A percentile compares a stretch with the other conserved stretches of the same genome.
Evolutionary conservation across 1,140 invertebrate genomes (phyloP).

Genomic region (Drusus annulatus): DNA sequence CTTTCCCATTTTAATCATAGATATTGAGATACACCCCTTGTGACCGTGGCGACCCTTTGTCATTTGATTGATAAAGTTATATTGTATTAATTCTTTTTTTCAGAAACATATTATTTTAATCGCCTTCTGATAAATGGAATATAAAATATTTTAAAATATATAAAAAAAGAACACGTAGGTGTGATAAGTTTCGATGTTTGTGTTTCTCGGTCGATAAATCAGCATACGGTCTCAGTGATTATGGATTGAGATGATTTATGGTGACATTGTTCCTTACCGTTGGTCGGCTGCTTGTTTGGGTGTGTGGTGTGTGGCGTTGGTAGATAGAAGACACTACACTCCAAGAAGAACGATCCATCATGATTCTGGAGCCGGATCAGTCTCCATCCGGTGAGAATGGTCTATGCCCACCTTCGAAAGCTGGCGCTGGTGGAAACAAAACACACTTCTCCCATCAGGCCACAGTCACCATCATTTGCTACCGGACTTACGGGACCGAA

Average conservation of each 20-base stretch:
- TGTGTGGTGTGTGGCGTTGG: too few relatives aligned
- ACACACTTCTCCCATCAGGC: conserved; percentile 52
- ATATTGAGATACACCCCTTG: not conserved
- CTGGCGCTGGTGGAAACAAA: conserved; percentile 41
- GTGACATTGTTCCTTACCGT: not conserved
- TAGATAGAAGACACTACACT: too few relatives aligned
- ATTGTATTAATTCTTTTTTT: too few relatives aligned
- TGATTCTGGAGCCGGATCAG: not conserved
- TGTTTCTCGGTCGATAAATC: conserved; percentile 16
- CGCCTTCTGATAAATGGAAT: too few relatives aligned
- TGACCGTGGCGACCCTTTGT: not conserved
- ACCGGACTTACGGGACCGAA: not conserved
- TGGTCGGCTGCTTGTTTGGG: not conserved
- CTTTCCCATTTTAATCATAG: not conserved
- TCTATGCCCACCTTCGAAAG: conserved; percentile 6
- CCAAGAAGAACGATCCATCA: conserved; percentile 41
- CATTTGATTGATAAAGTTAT: not conserved
- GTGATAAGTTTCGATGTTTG: too few relatives aligned
- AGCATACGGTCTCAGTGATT: not conserved
- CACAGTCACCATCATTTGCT: conserved; percentile 5
- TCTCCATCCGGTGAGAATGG: conserved; percentile 1
- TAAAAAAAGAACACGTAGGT: too few relatives aligned
- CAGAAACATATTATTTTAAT: too few relatives aligned
- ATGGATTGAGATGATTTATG: conserved; percentile 26
- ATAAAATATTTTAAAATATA: too few relatives aligned